Base-by-base conservation (phyloP, 2,113 vertebrate genomes). In the Mus spicilegus region DNA sequence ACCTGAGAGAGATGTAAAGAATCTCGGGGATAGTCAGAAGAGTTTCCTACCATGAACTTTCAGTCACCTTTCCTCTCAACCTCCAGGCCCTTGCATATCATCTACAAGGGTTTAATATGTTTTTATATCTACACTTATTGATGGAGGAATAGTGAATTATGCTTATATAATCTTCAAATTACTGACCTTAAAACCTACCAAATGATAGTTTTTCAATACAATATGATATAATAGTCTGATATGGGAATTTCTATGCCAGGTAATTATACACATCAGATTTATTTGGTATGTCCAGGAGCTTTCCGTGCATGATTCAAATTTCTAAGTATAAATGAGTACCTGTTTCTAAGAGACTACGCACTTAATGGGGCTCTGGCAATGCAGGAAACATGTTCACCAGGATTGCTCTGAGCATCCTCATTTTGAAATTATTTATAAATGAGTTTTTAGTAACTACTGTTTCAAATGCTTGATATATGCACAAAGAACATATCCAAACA, bases 351-450 rank as follows among this genome's bases (percentile, higher is more conserved):
- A 90, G 13, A 96, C 56, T 77, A n/a, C 42, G 13, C 10, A 42
- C 26, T 85, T 89, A 73, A 26, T 94, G 54, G 11, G 5, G 1
- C 5, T 90, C 56, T 94, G 58, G 72, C 51, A 89, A 82, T 30
- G 3, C 20, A 51, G 10, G 36, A 56, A 54, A 10, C 16, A 77
- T 9, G 82, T 49, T 89, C 72, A 91, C 9, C 51, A 26, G 85
- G 20, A 10, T 58, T 70, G 90, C 30, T 61, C 11, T 12, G 73
- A 24, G 19, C 5, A 58, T 65, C 24, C 63, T 75, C 73, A 69
- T 86, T 87, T 87, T 95, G 36, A 42, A 93, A 93, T 95, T 91
- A 85, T 90, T 92, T 95, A 72, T 39, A 90, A 97, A 96, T 92
- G 58, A 78, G 20, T 16, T 92, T 96, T 90, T 95, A 81, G 93